Percentiles rank a stretch among this genome's conserved stretches.
Evolutionary conservation across 2,797 vertebrate genomes (phyloP).

Genomic region (Coregonus suidteri): DNA sequence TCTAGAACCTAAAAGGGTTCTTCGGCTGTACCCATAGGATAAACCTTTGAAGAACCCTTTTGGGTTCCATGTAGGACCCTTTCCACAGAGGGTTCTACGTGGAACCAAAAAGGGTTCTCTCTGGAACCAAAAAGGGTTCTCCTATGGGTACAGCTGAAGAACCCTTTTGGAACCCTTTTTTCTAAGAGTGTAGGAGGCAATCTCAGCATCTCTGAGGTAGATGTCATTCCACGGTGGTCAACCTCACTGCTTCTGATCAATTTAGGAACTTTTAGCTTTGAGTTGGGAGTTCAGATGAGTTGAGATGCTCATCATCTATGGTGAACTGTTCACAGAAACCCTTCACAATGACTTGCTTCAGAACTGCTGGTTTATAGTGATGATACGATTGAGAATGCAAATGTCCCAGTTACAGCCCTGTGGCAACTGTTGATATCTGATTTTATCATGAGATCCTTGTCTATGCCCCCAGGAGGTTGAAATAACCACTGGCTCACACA

Average conservation of each 20-base stretch:
- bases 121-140: too few species aligned
- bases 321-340: constrained; percentile 35
- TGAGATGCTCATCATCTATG: constrained; percentile 56
- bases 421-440: constrained; percentile 34
- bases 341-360: constrained; percentile 27
- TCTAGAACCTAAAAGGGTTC: too few species aligned
- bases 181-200: constrained; percentile 20
- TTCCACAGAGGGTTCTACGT: too few species aligned
- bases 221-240: constrained; percentile 64
- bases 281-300: constrained; percentile 49
- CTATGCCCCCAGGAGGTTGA: background rate
- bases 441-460: constrained; percentile 38
- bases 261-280: constrained; percentile 46
- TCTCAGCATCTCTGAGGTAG: constrained; percentile 55
- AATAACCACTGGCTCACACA: constrained; percentile 37
- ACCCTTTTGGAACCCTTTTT: too few species aligned
- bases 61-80: too few species aligned
- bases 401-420: constrained; percentile 2
- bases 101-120: too few species aligned
- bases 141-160: too few species aligned
- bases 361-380: background rate
- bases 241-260: constrained; percentile 63
- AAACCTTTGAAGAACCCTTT: too few species aligned
- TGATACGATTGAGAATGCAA: background rate
- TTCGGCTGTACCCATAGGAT: too few species aligned